These are phyloP conservation scores for Nansenia antarctica DNA, from an alignment of 2,113 vertebrate species.

Conservation along the genomic window DNA sequence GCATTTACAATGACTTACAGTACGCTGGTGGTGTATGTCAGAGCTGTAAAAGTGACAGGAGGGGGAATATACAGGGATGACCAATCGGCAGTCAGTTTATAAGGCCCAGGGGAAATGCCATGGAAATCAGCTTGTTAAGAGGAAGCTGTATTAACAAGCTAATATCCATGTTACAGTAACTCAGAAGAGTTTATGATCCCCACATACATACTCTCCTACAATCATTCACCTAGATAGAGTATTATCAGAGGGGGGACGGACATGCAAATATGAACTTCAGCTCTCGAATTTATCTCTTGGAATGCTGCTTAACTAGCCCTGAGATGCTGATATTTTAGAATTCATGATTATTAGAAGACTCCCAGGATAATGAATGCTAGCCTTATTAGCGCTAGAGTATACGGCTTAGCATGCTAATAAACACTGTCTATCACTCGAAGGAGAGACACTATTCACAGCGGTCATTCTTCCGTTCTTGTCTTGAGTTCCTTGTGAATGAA, in stretches of 20 bases:
- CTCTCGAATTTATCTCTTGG: no score
- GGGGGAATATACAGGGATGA: slow-evolving; percentile 39
- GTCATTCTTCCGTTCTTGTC: background rate
- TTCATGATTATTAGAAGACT: no score
- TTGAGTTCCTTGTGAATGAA: background rate
- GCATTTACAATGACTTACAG: slow-evolving; percentile 60
- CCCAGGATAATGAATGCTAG: no score
- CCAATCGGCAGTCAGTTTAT: slow-evolving; percentile 49
- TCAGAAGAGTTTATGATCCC: slow-evolving; percentile 43
- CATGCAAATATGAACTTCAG: slow-evolving; percentile 61
- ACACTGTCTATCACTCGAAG: background rate
- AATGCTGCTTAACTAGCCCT: no score
- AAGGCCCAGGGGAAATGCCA: slow-evolving; percentile 51
- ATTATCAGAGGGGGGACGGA: slow-evolving; percentile 13
- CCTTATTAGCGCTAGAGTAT: background rate
- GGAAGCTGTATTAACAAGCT: slow-evolving; percentile 29
- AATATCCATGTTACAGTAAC: slow-evolving; percentile 22
- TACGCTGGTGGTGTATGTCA: slow-evolving; percentile 40
- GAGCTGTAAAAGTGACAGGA: slow-evolving; percentile 59
- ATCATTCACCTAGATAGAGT: slow-evolving; percentile 48
- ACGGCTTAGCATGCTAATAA: background rate
- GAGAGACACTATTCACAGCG: background rate
- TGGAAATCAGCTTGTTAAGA: slow-evolving; percentile 61
- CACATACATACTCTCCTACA: slow-evolving; percentile 15
- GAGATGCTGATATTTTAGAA: no score